A percentile compares a stretch with the other conserved stretches of the same genome.
Conservation (phyloP, 2,113 vertebrate genomes). For the Gracilinanus agilis region DNA sequence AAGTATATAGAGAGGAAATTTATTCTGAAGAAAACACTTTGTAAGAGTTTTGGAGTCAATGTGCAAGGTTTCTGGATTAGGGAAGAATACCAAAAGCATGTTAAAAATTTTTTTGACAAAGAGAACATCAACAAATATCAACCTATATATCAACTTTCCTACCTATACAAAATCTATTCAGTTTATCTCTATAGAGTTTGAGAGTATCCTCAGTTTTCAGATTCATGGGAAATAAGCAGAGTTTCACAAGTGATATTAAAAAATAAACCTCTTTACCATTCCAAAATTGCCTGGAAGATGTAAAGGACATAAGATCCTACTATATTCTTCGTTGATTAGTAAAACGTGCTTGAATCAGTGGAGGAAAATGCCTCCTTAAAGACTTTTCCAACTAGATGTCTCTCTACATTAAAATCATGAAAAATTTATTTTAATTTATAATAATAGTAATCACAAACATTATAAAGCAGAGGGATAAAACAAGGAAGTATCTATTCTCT, state of each 20-base stretch:
- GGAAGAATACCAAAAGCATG: neutral
- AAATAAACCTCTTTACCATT: neutral
- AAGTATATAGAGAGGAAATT: neutral
- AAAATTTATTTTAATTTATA: neutral
- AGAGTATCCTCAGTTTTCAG: neutral
- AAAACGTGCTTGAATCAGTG: neutral
- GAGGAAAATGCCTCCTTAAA: neutral
- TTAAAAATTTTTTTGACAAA: neutral
- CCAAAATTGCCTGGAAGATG: neutral
- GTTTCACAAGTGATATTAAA: neutral
- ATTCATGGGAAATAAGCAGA: neutral
- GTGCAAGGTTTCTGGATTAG: neutral
- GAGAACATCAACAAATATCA: neutral
- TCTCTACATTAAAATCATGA: neutral
- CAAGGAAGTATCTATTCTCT: neutral
- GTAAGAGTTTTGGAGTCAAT: neutral
- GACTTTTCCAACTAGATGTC: neutral
- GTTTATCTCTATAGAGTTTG: neutral
- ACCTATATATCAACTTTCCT: neutral
- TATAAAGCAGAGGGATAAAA: neutral
- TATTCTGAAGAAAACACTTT: neutral
- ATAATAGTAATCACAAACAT: neutral
- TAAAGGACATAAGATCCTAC: neutral
- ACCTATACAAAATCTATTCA: neutral
- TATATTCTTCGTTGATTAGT: neutral